phyloP scores from a whole-genome alignment of 1,140 invertebrate genomes.

The Contarinia nasturtii region DNA sequence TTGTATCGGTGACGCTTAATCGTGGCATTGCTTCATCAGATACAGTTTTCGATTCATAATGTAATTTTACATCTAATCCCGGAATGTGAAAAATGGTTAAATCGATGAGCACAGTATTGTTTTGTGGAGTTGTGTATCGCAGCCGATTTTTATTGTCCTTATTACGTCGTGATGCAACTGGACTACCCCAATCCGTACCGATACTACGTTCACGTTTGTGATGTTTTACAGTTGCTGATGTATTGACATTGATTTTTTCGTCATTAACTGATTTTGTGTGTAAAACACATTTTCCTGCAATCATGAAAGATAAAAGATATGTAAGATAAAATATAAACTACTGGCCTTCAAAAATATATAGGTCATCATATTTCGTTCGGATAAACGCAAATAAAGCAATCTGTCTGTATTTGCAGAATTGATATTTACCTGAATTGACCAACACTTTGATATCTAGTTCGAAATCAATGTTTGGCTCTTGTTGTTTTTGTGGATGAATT shows the following conservation, averaged over 20 bases:
- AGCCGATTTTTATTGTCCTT: conserved; percentile 26
- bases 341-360: no score
- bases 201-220: conserved; percentile 21
- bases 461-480: conserved; percentile 90
- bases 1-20: conserved; percentile 10
- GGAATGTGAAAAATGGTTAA: conserved; percentile 88
- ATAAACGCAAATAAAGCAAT: no score
- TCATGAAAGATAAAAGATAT: no score
- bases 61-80: conserved; percentile 83
- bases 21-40: conserved; percentile 30
- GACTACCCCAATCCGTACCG: conserved; percentile 26
- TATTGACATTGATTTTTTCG: conserved; percentile 41
- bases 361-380: no score
- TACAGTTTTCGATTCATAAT: conserved; percentile 71
- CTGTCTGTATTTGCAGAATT: no score
- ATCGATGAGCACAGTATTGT: conserved; percentile 43
- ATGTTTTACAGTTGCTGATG: conserved; percentile 10
- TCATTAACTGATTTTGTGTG: conserved; percentile 77
- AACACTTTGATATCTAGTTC: conserved; percentile 91
- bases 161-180: conserved; percentile 26
- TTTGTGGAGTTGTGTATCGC: conserved; percentile 17
- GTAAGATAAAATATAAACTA: no score
- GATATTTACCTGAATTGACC: conserved; percentile 84
- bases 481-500: conserved; percentile 18
- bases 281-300: conserved; percentile 91